Percentiles rank a stretch among this genome's conserved stretches.
Conservation (phyloP, 2,888 invertebrate species). For the Stenichneumon culpator region DNA sequence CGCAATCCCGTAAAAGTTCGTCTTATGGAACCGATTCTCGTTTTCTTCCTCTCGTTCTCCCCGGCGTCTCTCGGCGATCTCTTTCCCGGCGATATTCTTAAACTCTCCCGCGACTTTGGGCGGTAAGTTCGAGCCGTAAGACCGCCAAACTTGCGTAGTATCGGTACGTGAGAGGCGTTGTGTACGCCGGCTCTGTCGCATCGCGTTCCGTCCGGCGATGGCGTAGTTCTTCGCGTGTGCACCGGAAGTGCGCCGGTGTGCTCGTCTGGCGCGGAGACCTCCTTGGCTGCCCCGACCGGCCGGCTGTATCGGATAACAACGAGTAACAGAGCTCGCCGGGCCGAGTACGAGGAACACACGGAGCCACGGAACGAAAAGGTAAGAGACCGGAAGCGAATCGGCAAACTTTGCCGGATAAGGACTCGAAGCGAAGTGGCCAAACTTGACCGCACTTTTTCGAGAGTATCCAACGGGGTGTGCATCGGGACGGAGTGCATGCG, state of each 20-base stretch:
- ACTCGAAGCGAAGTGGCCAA: conserved; percentile 24
- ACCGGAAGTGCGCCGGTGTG: conserved; percentile 11
- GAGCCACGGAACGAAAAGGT: conserved; percentile 13
- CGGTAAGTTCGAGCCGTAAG: conserved; percentile 21
- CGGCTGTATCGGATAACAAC: conserved; percentile 27
- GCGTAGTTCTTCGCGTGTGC: conserved; percentile 42
- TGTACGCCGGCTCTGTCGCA: neutral
- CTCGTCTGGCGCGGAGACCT: neutral
- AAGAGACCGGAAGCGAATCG: conserved; percentile 14
- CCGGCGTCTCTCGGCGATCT: neutral
- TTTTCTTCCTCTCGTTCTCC: conserved; percentile 20
- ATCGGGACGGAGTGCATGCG: neutral
- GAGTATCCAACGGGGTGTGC: neutral
- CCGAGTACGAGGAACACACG: neutral
- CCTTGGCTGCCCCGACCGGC: neutral
- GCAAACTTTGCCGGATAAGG: conserved; percentile 38
- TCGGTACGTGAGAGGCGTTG: neutral
- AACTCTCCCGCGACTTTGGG: conserved; percentile 24
- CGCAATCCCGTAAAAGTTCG: neutral
- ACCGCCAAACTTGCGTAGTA: conserved; percentile 32
- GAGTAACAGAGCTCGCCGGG: conserved; percentile 4
- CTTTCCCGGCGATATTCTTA: conserved; percentile 21
- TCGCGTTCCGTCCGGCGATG: conserved; percentile 19
- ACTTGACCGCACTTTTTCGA: conserved; percentile 33
- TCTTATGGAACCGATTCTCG: neutral